phyloP scores from a whole-genome alignment of 2,113 vertebrate species.

The Falcunculus frontatus region DNA sequence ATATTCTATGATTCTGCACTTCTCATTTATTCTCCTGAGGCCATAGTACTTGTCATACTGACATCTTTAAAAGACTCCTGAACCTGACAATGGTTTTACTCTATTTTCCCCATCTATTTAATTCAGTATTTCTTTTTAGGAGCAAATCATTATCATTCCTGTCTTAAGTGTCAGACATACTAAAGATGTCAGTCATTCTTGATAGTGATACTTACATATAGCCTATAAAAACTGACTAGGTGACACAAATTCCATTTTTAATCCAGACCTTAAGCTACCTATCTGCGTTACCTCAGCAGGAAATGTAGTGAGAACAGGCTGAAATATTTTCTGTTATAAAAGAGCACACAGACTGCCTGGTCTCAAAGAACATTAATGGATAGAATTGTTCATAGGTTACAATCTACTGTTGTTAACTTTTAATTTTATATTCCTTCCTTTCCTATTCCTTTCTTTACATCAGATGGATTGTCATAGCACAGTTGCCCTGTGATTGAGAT shows the following conservation, averaged over 20 bases:
- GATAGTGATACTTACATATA: rapidly evolving
- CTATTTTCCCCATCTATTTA: neutral
- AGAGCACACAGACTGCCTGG: neutral
- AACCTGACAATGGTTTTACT: neutral
- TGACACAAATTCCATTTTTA: neutral
- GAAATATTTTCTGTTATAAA: neutral
- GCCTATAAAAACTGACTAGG: neutral
- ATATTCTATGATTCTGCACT: neutral
- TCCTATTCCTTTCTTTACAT: neutral
- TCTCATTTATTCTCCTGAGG: neutral
- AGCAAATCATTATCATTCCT: neutral
- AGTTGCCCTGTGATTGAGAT: neutral
- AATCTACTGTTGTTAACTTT: neutral
- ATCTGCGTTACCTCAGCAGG: neutral
- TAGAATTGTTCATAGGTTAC: neutral
- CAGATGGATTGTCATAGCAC: neutral
- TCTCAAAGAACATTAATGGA: neutral
- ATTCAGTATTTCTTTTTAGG: neutral
- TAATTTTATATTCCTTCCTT: neutral
- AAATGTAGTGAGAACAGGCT: neutral
- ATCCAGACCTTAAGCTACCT: neutral
- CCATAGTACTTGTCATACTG: neutral
- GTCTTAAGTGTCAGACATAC: neutral
- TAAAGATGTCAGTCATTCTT: neutral
- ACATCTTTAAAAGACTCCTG: neutral